Evolutionary conservation across 2,797 vertebrate species (phyloP).

Genomic region (Stomatorhinus walkeri): DNA sequence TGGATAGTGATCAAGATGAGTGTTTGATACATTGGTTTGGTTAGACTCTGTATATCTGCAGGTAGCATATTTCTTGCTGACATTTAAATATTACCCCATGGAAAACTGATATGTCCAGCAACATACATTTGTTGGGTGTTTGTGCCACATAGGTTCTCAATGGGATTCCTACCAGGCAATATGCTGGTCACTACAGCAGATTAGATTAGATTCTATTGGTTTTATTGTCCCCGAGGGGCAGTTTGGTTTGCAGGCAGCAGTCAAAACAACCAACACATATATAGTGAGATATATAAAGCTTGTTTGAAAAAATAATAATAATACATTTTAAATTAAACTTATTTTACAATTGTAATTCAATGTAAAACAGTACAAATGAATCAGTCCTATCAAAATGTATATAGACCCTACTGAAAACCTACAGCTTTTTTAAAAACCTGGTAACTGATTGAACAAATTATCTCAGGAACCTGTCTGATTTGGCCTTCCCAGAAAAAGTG

Average conservation of each 20-base stretch:
- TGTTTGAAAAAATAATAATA: too few species aligned
- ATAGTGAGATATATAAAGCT: too few species aligned
- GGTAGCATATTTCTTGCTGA: background rate
- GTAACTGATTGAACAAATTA: background rate
- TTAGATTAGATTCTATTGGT: too few species aligned
- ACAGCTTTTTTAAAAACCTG: background rate
- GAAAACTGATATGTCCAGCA: background rate
- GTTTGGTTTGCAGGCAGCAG: too few species aligned
- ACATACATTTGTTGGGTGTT: background rate
- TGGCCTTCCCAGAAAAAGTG: background rate
- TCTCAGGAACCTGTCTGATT: background rate
- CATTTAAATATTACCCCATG: background rate
- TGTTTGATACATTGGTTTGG: background rate
- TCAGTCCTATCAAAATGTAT: too few species aligned
- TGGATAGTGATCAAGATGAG: background rate
- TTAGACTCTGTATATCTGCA: background rate
- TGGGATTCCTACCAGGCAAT: background rate
- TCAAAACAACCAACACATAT: too few species aligned
- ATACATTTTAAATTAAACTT: too few species aligned
- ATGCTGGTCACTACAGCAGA: background rate
- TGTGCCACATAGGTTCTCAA: background rate
- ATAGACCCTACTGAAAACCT: background rate
- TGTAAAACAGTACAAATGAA: too few species aligned
- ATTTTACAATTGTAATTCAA: too few species aligned
- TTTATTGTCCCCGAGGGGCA: too few species aligned